Base-by-base conservation (phyloP, 2,797 vertebrate species). In the Crenuchus spilurus region DNA sequence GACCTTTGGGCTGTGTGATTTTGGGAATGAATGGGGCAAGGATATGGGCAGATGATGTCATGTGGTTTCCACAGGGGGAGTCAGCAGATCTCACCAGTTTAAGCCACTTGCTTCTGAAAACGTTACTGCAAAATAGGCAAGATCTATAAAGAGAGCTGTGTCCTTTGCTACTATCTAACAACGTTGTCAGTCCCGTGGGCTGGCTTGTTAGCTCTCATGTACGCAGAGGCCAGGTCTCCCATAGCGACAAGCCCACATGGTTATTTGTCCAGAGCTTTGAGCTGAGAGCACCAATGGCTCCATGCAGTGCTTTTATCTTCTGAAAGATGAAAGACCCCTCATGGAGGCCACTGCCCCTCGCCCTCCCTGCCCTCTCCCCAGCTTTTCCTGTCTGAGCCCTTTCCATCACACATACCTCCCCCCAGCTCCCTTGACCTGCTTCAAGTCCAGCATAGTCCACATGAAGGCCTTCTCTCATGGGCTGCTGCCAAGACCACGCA, bases 271-370 rank as follows among this genome's bases (percentile, higher is more conserved):
- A 70, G 67, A 52, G 61, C 78, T 71, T 75, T 75, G 63, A 76
- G 75, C 66, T 72, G 74, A 76, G 78, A 77, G 76, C 76, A 80
- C 82, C 82, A 80, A 55, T n/a, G 49, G 71, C 70, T 73, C 54
- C 80, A 82, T 77, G 69, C 77, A 51, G 80, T 13, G 57, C 83
- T 86, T 86, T 89, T 72, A 87, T 88, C 83, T 82, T 58, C 80
- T 75, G 52, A 57, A 20, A 74, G 82, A 90, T 89, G 68, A 88
- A 90, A 88, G 72, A 63, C 39, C 68, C 69, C 74, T 78, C 13
- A 68, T 63, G 52, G 18, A 65, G 31, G 76, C 57, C 70, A 44
- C 55, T 68, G 70, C 42, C 75, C 77, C 67, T 58, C 20, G 9
- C 41, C 46, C 62, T 57, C 51, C 41, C 68, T 41, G 24, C 35